These are phyloP conservation scores for Caenorhabditis macrosperma DNA, from an alignment of 2,888 invertebrate species.

Conservation along the genomic window DNA sequence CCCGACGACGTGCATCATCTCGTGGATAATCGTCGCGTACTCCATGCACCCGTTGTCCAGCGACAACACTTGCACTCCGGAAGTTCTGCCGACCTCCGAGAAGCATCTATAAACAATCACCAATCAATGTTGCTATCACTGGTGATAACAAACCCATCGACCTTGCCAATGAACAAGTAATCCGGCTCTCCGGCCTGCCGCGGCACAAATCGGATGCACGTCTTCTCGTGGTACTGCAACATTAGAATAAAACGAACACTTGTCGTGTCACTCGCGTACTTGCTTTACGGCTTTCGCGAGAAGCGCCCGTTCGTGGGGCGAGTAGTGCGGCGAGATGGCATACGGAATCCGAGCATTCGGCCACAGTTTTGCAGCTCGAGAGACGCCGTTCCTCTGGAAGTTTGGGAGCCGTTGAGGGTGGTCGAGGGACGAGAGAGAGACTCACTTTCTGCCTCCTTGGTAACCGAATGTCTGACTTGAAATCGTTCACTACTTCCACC, in stretches of 20 bases:
- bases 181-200: constrained; percentile 75
- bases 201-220: constrained; percentile 80
- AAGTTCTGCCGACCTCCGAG: constrained; percentile 79
- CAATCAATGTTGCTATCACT: neutral
- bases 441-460: constrained; percentile 60
- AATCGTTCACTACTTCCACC: constrained; percentile 76
- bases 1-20: constrained; percentile 79
- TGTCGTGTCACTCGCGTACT: constrained; percentile 46
- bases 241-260: neutral
- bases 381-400: constrained; percentile 77
- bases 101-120: constrained; percentile 72
- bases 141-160: constrained; percentile 77
- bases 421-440: too few relatives aligned
- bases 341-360: constrained; percentile 80
- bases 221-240: constrained; percentile 79
- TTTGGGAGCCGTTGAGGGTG: too few relatives aligned
- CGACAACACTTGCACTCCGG: constrained; percentile 79
- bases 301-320: constrained; percentile 78
- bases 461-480: constrained; percentile 74
- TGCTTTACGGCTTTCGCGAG: constrained; percentile 80
- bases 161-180: constrained; percentile 79
- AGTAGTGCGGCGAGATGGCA: constrained; percentile 79
- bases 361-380: constrained; percentile 79
- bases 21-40: constrained; percentile 79
- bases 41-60: constrained; percentile 80